Percentiles rank a stretch among this genome's conserved stretches.
Conservation (phyloP, 1,140 invertebrate species). For the Elysia chlorotica region DNA sequence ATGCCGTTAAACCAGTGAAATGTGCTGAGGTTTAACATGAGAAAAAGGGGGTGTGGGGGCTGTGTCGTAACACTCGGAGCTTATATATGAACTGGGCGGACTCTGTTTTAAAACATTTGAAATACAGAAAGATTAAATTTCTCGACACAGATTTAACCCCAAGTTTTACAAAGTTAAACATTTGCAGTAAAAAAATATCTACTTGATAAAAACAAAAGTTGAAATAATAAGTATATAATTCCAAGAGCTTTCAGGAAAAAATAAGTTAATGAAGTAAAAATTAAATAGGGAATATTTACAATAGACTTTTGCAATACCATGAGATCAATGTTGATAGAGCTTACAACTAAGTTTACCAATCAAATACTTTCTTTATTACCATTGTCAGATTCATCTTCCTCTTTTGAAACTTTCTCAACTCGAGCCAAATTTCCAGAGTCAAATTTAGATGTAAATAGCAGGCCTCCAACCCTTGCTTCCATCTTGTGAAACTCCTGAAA, state of each 20-base stretch:
- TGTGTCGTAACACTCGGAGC: no score
- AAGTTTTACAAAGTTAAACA: no score
- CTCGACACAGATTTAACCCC: no score
- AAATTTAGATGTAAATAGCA: constrained; percentile 67
- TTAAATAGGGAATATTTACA: not conserved
- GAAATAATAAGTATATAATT: not conserved
- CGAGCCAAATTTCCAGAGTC: constrained; percentile 85
- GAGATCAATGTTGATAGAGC: not conserved
- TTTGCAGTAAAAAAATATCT: no score
- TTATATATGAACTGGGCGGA: no score
- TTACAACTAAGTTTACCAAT: not conserved
- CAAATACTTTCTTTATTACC: constrained; percentile 20
- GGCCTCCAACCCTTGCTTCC: constrained; percentile 52
- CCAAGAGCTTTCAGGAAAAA: not conserved
- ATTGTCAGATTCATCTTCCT: constrained; percentile 37
- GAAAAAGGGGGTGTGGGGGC: no score
- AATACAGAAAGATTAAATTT: no score
- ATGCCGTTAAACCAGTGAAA: no score
- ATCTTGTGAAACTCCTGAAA: constrained; percentile 24
- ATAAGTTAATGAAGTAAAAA: not conserved
- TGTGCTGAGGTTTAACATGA: no score
- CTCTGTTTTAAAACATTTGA: no score
- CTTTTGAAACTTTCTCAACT: constrained; percentile 68
- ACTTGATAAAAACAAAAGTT: not conserved
- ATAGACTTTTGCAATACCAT: no score